Evolutionary conservation across 92 coral and sea anemone species (phyloP).

Genomic region (Hydrozoanthus gracilis): DNA sequence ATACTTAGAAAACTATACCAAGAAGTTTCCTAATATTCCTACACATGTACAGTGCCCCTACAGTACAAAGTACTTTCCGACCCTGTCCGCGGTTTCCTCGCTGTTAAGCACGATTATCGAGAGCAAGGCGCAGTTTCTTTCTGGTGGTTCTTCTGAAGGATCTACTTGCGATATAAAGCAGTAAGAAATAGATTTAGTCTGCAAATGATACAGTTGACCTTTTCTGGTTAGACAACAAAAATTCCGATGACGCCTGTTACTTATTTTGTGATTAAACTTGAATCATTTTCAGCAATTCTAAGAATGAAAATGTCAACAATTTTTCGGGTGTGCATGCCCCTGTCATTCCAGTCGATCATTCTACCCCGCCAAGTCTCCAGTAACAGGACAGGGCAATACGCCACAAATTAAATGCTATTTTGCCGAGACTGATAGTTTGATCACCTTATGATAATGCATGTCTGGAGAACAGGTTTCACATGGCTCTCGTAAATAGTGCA

Average conservation of each 20-base stretch:
- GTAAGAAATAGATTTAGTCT: background rate
- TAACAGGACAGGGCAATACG: background rate
- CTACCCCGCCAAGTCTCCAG: background rate
- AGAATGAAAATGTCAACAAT: background rate
- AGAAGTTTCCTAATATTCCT: too few species aligned
- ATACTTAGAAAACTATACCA: too few species aligned
- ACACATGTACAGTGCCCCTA: too few species aligned
- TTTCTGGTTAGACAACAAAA: background rate
- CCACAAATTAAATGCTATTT: background rate
- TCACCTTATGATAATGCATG: background rate
- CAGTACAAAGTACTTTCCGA: too few species aligned
- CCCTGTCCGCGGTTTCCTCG: too few species aligned
- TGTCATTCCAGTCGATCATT: background rate
- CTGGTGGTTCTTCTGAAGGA: background rate
- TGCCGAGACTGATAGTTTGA: background rate
- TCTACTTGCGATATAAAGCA: background rate
- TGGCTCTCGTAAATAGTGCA: slow-evolving; percentile 7
- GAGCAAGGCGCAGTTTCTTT: too few species aligned
- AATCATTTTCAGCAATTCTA: background rate
- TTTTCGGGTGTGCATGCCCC: too few species aligned
- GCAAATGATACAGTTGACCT: background rate
- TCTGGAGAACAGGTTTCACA: slow-evolving; percentile 5
- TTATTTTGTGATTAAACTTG: too few species aligned
- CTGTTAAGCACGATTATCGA: too few species aligned
- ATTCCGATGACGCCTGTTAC: background rate